Percentiles rank a stretch among this genome's conserved stretches.
Conservation (phyloP, 2,113 vertebrate species). For the Rhinolophus ferrumequinum region DNA sequence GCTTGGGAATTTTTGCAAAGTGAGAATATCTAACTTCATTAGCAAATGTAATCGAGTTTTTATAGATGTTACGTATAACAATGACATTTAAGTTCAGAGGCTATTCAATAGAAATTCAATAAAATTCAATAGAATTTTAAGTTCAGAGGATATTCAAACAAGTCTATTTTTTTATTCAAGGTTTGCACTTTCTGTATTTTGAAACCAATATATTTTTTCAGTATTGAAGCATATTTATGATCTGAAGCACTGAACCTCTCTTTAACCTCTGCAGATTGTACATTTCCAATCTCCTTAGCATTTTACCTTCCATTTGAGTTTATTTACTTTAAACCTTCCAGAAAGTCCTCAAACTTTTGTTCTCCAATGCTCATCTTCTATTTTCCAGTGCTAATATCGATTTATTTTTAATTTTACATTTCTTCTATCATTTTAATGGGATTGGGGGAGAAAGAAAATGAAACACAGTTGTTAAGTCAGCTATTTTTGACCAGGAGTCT, state of each 20-base stretch:
- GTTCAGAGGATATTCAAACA: background rate
- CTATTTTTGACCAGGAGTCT: background rate
- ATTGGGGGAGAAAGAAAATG: background rate
- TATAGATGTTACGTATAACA: background rate
- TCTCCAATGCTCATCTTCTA: background rate
- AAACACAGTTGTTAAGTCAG: background rate
- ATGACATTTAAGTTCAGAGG: no score
- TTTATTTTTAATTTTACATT: background rate
- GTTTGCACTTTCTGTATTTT: background rate
- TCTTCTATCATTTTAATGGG: background rate
- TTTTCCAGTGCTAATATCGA: background rate
- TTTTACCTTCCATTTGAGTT: background rate
- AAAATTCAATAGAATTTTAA: no score
- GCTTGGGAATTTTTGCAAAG: background rate
- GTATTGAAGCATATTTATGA: background rate
- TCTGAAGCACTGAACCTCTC: background rate
- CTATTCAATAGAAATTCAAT: no score
- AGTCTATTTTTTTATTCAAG: background rate
- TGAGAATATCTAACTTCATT: background rate
- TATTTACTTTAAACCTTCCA: background rate
- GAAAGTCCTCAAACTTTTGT: slow-evolving; percentile 20
- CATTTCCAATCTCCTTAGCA: background rate
- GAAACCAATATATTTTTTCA: background rate
- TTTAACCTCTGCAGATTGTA: background rate
- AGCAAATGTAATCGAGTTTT: background rate